Base-by-base conservation (phyloP, 2,888 invertebrate species). In the Drosophila silvestris region DNA sequence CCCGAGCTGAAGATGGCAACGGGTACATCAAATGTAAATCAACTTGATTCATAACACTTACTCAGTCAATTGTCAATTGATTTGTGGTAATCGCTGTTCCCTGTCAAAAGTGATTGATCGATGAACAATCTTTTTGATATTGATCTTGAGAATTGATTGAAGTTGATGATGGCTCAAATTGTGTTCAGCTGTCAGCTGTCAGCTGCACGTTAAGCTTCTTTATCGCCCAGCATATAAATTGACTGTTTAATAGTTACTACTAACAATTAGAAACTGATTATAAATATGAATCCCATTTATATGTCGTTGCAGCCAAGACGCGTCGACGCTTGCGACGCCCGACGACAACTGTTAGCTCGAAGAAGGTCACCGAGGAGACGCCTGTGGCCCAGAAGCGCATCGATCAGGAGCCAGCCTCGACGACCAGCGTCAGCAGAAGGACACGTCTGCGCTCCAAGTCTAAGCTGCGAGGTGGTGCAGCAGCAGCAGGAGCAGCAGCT, bases 381-480 rank as follows among this genome's bases (percentile, higher is more conserved):
- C 81, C 88, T 2, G 85, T 76, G 14, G 92, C 87, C 53, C 92
- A 91, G 77, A 92, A 91, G 92, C 94, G 91, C 94, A 95, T 92
- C 94, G 96, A 94, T 95, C 95, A 92, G 94, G 95, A 71, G 94
- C 95, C 71, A 94, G 95, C 65, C 94, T 95, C 92, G 22, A 83
- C 91, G 41, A 95, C 92, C 12, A 79, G 91, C 41, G 95, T 96
- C n/a, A 94, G 95, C 93, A 95, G 96, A 93, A 95, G 96, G 93
- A 94, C 96, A 92, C 94, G 96, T 91, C 90, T 95, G 80, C 93
- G 96, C 92, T 92, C 95, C 91, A 93, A 92, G 75, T 79, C 91
- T 26, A 87, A 96, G 93, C 92, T 95, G 89, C 92, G 94, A 91
- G 79, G 92, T 92, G 81, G 47, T 7, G 22, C 47, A 14, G 37